Evolutionary conservation across 1,140 invertebrate species (phyloP), one percentile per base, ranked within the genome.

Genomic region (Cydia amplana): DNA sequence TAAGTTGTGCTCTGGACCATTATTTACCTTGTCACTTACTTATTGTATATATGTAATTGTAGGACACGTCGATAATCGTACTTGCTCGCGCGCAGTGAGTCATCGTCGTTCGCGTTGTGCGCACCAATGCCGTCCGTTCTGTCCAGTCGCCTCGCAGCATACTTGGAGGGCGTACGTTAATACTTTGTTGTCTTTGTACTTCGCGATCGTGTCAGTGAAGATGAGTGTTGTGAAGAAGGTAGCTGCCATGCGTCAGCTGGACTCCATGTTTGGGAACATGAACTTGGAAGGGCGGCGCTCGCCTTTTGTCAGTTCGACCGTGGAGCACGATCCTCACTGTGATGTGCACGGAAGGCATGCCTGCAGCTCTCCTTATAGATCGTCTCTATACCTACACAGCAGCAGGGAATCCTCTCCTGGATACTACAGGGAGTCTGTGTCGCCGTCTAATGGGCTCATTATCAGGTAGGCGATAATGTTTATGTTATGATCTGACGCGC

Each of bases 181-280:
- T 80, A 83, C 20, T 23, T 10, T 23, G 20, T 60, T 60, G 55
- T 60, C 20, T 60, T 60, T 20, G 4, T 23, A 23, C 49, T 51
- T 72, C 75, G 77, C 82, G 55, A 75, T 79, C 80, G 43, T 82
- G 76, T 65, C 55, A 72, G 81, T 79, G 77, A 85, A 83, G 74
- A 93, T 93, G 91, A 92, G 93, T 32, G 90, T 94, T 25, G 93
- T 94, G 32, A 94, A 94, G 85, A 94, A 95, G 79, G 94, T 94
- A 64, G 93, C 94, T 36, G 95, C 95, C 1, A 95, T 96, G 82
- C 95, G 94, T 76, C 94, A 95, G 60, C 86, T 96, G 79, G 96
- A 96, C 83, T 95, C 94, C 0, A 93, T 97, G 75, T 96, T 97
- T 87, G 93, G 94, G 43, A 95, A 94, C 79, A 93, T 95, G 51